Conservation (phyloP, 2,797 vertebrate species). For the Eospalax fontanierii region DNA sequence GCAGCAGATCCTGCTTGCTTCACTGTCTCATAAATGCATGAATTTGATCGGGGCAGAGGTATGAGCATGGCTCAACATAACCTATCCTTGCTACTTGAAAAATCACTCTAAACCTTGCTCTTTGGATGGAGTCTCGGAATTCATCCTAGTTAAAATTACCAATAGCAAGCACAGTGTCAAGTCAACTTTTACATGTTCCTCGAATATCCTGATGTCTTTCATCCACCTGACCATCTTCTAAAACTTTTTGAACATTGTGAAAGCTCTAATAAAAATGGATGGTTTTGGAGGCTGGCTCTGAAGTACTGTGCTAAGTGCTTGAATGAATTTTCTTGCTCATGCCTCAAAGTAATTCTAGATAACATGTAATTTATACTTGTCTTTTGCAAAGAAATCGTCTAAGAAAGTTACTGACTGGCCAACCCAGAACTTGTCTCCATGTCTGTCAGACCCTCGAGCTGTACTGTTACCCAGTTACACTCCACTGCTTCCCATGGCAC, state of each 20-base stretch:
- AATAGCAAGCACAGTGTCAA: constrained; percentile 23
- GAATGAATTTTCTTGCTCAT: not conserved
- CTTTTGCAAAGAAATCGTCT: constrained; percentile 34
- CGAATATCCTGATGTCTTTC: constrained; percentile 32
- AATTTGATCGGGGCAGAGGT: constrained; percentile 11
- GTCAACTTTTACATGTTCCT: constrained; percentile 33
- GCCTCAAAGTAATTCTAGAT: not conserved
- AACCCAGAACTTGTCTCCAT: not conserved
- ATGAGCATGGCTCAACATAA: constrained; percentile 20
- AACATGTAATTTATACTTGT: constrained; percentile 36
- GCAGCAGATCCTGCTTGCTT: not conserved
- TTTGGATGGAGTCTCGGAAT: constrained; percentile 46
- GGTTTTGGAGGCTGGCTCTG: not conserved
- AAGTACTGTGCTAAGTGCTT: not conserved
- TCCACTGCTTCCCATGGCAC: not conserved
- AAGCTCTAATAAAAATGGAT: not conserved
- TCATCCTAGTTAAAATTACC: constrained; percentile 66
- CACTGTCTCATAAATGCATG: constrained; percentile 23
- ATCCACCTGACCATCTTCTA: constrained; percentile 26
- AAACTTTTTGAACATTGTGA: constrained; percentile 52
- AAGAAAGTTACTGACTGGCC: not conserved
- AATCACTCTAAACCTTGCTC: not conserved
- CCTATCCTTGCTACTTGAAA: constrained; percentile 21
- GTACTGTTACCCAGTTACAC: not conserved
- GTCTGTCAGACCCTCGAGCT: not conserved